Conservation (phyloP, 1,140 invertebrate species). For the Procambarus virginalis region DNA sequence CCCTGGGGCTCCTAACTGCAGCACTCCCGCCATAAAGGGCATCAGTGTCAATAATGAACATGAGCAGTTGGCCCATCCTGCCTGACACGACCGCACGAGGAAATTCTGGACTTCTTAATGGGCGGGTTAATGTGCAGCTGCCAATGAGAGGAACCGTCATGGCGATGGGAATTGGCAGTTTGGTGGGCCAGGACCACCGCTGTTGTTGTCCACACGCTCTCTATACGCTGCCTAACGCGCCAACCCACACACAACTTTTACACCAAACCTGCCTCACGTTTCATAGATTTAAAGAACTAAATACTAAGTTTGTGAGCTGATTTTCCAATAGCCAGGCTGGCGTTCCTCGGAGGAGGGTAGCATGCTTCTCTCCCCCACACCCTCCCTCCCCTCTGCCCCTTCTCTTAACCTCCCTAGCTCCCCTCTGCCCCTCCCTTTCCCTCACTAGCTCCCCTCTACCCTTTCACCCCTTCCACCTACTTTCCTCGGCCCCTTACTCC, state of each 20-base stretch:
- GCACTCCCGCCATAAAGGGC: conserved; percentile 62
- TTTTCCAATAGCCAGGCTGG: conserved; percentile 52
- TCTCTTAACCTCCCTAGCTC: too few relatives aligned
- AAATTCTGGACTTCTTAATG: conserved; percentile 67
- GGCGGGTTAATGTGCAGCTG: conserved; percentile 63
- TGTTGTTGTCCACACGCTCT: conserved; percentile 62
- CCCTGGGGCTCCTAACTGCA: conserved; percentile 52
- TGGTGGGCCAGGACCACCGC: conserved; percentile 50
- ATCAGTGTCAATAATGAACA: conserved; percentile 67
- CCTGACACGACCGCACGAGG: conserved; percentile 63
- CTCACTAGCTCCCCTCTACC: too few relatives aligned
- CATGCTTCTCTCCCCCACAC: conserved; percentile 6
- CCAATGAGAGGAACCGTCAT: conserved; percentile 66
- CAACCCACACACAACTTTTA: conserved; percentile 62
- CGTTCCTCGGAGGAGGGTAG: neutral
- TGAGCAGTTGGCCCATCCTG: conserved; percentile 64
- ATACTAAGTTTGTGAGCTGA: conserved; percentile 63
- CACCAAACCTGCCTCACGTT: conserved; percentile 61
- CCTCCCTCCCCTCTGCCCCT: neutral
- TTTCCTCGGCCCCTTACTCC: too few relatives aligned
- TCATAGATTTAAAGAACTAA: conserved; percentile 66
- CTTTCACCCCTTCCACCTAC: too few relatives aligned
- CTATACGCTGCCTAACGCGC: conserved; percentile 55
- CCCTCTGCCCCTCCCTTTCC: too few relatives aligned
- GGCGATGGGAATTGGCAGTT: conserved; percentile 66